A percentile compares a stretch with the other conserved stretches of the same genome.
These are phyloP conservation scores for Pandemis cinnamomeana DNA, from an alignment of 2,888 invertebrate genomes.

Conservation along the genomic window DNA sequence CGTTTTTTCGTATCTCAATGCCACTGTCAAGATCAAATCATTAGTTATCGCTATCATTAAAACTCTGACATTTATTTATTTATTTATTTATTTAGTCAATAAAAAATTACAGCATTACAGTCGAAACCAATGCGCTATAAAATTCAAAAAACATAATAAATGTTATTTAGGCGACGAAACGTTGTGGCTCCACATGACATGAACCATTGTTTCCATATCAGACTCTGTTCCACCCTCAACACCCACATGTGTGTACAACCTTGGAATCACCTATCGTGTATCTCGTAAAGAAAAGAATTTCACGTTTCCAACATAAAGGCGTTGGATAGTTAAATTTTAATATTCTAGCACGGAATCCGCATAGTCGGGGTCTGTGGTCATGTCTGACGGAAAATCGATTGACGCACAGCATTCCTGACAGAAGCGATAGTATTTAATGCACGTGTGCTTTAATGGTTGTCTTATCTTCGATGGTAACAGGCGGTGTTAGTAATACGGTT, in stretches of 20 bases:
- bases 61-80: too few relatives aligned
- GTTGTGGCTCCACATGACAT: too few relatives aligned
- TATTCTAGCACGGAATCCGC: slow-evolving; percentile 24
- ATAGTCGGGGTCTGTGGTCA: slow-evolving; percentile 21
- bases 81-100: too few relatives aligned
- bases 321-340: slow-evolving; percentile 7
- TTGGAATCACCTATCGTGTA: slow-evolving; percentile 25
- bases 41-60: not conserved
- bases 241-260: not conserved
- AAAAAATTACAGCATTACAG: too few relatives aligned
- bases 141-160: too few relatives aligned
- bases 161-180: too few relatives aligned
- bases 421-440: slow-evolving; percentile 22
- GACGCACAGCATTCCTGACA: slow-evolving; percentile 13
- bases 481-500: too few relatives aligned
- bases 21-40: too few relatives aligned
- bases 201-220: not conserved
- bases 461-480: not conserved
- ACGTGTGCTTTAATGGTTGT: not conserved
- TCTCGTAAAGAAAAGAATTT: slow-evolving; percentile 13
- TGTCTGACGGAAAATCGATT: not conserved
- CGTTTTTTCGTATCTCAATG: not conserved
- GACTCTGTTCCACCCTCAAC: not conserved
- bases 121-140: too few relatives aligned
- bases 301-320: slow-evolving; percentile 26